A percentile compares a stretch with the other conserved stretches of the same genome.
Evolutionary conservation across 2,797 vertebrate species (phyloP).

Genomic region (Pristis pectinata): DNA sequence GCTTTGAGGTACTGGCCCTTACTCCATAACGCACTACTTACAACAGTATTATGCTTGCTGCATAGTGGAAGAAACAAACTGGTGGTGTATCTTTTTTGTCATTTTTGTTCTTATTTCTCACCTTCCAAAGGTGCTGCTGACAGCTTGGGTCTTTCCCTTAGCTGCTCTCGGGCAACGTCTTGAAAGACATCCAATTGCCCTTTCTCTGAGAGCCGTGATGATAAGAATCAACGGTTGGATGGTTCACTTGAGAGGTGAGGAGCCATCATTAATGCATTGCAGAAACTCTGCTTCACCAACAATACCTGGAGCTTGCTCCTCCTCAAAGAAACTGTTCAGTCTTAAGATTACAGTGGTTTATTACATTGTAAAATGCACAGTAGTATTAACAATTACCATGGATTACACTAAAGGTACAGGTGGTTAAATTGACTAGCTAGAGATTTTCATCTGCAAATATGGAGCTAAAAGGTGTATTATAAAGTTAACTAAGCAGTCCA

Average conservation of each 20-base stretch:
- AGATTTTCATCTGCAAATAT: neutral
- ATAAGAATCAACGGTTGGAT: neutral
- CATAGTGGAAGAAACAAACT: neutral
- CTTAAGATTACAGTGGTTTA: slow-evolving; percentile 8
- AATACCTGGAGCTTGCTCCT: neutral
- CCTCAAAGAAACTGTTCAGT: neutral
- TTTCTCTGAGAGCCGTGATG: neutral
- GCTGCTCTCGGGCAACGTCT: neutral
- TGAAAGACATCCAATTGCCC: neutral
- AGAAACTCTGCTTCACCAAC: neutral
- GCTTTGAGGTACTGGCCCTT: neutral
- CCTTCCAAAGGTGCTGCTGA: neutral
- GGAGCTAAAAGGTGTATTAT: neutral
- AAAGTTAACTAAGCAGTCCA: slow-evolving; percentile 22
- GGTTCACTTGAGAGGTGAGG: neutral
- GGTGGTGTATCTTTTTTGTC: neutral
- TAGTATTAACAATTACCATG: slow-evolving; percentile 17
- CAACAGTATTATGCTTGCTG: neutral
- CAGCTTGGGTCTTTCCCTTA: neutral
- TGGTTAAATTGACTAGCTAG: neutral
- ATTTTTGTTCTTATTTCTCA: neutral
- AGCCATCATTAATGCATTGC: neutral
- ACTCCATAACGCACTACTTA: neutral
- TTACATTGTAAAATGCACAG: slow-evolving; percentile 33
- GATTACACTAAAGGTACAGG: neutral